Percentiles rank a stretch among this genome's conserved stretches.
phyloP scores from a whole-genome alignment of 2,888 invertebrate species.

The Stenodera caucasica region DNA sequence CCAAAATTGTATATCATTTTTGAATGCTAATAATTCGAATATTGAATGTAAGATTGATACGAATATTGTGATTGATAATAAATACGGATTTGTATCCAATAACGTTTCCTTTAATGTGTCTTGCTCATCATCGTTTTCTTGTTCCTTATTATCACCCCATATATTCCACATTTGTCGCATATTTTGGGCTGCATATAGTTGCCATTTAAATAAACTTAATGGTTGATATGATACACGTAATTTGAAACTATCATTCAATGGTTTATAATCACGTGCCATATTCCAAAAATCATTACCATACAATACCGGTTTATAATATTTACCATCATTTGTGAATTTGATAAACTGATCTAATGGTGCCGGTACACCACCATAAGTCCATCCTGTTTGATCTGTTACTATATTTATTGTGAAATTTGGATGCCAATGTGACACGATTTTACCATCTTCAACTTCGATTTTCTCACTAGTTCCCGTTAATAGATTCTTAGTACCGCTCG shows the following conservation, averaged over 20 bases:
- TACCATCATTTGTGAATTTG: conserved; percentile 82
- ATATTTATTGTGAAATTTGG: conserved; percentile 96
- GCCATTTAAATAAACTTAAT: conserved; percentile 96
- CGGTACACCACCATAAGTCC: conserved; percentile 89
- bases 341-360: conserved; percentile 91
- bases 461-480: conserved; percentile 88
- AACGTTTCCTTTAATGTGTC: conserved; percentile 92
- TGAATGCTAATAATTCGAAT: conserved; percentile 98
- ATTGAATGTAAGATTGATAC: conserved; percentile 96
- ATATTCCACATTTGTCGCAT: conserved; percentile 85
- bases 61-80: conserved; percentile 86
- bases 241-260: conserved; percentile 77
- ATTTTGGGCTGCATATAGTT: conserved; percentile 94
- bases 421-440: conserved; percentile 98
- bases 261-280: conserved; percentile 90
- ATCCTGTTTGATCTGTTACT: conserved; percentile 93
- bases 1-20: conserved; percentile 99
- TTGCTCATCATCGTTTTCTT: conserved; percentile 85
- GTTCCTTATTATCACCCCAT: conserved; percentile 68
- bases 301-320: conserved; percentile 89
- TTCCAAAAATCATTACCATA: conserved; percentile 99
- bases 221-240: conserved; percentile 83
- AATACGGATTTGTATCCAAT: conserved; percentile 94
- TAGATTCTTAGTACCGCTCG: conserved; percentile 88
- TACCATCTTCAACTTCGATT: conserved; percentile 78